A percentile compares a stretch with the other conserved stretches of the same genome.
Evolutionary conservation across 2,888 invertebrate genomes (phyloP).

Genomic region (Hemithea aestivaria): DNA sequence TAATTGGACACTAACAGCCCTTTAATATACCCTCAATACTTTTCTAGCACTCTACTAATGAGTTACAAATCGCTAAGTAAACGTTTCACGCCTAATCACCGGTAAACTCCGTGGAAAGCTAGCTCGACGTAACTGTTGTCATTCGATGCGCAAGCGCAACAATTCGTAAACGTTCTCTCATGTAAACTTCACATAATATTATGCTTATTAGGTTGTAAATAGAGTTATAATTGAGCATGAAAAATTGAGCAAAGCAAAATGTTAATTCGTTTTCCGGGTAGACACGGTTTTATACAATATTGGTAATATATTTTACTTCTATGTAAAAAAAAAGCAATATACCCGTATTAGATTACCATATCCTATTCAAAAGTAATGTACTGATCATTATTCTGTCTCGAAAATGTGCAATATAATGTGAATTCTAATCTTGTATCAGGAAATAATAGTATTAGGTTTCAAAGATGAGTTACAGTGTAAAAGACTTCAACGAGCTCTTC

Average conservation of each 20-base stretch:
- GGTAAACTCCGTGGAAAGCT: conserved; percentile 11
- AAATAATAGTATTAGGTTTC: no score
- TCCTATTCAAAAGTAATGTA: no score
- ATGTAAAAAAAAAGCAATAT: no score
- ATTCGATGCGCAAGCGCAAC: conserved; percentile 44
- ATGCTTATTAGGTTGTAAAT: conserved; percentile 7
- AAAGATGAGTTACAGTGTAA: conserved; percentile 23
- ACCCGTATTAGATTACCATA: no score
- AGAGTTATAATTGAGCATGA: conserved; percentile 21
- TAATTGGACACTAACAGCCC: conserved; percentile 12
- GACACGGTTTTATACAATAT: no score
- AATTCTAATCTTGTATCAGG: no score
- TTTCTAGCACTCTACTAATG: conserved; percentile 7
- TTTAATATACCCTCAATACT: conserved; percentile 3
- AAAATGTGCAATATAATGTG: no score
- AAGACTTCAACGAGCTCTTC: conserved; percentile 41
- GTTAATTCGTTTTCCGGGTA: conserved; percentile 8
- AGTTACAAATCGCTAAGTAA: conserved; percentile 12
- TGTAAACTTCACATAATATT: conserved; percentile 28
- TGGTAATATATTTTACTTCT: no score
- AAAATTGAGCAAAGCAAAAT: conserved; percentile 13
- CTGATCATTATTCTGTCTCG: no score
- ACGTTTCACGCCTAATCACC: conserved; percentile 14
- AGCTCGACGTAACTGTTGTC: conserved; percentile 18
- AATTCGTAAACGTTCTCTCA: conserved; percentile 39